Evolutionary conservation across 2,888 invertebrate genomes (phyloP), one percentile per base, ranked within the genome.

Genomic region (Steinernema carpocapsae): DNA sequence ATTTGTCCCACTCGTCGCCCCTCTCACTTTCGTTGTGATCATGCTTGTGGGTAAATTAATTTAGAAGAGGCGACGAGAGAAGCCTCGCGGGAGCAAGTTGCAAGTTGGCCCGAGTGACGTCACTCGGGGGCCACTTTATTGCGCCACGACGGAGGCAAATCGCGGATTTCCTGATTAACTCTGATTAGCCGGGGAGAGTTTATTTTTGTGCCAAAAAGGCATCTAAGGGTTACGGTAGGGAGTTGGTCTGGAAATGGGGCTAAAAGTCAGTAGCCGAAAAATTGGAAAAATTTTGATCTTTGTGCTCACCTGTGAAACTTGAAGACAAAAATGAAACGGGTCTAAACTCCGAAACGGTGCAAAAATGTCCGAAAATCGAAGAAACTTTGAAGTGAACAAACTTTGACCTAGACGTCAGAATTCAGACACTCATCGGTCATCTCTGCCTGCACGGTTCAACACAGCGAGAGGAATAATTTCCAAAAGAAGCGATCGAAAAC

Each of bases 81-180:
- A 4, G 48, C 37, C 64, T 26, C 64, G 64, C 12, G 64, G 64
- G 64, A 64, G 7, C 64, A 32, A 56, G 56, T 56, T 56, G 56
- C 56, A 12, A 56, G 19, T 22, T 37, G 37, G 37, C 37, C 24
- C 64, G 29, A 29, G 19, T 64, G 64, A 64, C 64, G 64, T 64
- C 64, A 64, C n/a, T n/a, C 17, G 2, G 19, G 32, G 37, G 14
- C 32, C 64, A 64, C 32, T 64, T 48, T 48, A 48, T 29, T 29
- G 64, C 14, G 64, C 37, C 10, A 14, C 14, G 48, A 4, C 48
- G 48, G 19, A 48, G 48, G 48, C 48, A 14, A 14, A 43, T 14
- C 14, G 43, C 43, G 14, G 17, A 48, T 48, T 48, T 48, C 19
- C 48, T n/a, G 48, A 48, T 48, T 48, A 48, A 19, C 48, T n/a